Percentiles rank a stretch among this genome's conserved stretches.
These are phyloP conservation scores for Hydropotes inermis DNA, from an alignment of 2,113 vertebrate species.

Conservation along the genomic window DNA sequence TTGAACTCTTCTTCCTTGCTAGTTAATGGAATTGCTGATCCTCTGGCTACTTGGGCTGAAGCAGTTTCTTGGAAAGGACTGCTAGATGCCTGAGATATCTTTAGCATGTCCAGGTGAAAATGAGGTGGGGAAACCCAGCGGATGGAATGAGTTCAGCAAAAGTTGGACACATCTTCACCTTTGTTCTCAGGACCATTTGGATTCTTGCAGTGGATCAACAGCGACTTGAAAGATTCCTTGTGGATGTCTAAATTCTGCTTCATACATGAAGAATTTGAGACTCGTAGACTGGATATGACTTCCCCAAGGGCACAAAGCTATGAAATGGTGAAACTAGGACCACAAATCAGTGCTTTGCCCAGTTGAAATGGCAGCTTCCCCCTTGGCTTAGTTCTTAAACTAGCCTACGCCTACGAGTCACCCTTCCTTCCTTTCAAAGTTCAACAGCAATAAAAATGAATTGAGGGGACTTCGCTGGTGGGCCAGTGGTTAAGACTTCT, in stretches of 20 bases:
- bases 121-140: slow-evolving; percentile 14
- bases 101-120: slow-evolving; percentile 44
- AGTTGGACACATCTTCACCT: not conserved
- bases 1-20: slow-evolving; percentile 35
- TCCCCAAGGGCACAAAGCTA: not conserved
- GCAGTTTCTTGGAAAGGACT: slow-evolving; percentile 35
- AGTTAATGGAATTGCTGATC: not conserved
- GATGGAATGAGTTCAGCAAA: not conserved
- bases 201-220: not conserved
- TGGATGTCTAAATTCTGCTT: not conserved
- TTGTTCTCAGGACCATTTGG: not conserved
- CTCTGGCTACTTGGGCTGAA: not conserved
- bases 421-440: not conserved
- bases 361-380: not conserved
- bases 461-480: not conserved
- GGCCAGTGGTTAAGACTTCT: not conserved
- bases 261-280: not conserved
- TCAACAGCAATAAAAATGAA: not conserved
- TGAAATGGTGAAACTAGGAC: not conserved
- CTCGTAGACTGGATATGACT: not conserved
- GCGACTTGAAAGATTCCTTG: not conserved
- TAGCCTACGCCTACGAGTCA: not conserved
- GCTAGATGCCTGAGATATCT: slow-evolving; percentile 28
- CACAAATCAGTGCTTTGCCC: not conserved
- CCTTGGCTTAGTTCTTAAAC: not conserved